Conservation (phyloP, 92 coral and sea anemone genomes). For the Bergia puertoricense region DNA sequence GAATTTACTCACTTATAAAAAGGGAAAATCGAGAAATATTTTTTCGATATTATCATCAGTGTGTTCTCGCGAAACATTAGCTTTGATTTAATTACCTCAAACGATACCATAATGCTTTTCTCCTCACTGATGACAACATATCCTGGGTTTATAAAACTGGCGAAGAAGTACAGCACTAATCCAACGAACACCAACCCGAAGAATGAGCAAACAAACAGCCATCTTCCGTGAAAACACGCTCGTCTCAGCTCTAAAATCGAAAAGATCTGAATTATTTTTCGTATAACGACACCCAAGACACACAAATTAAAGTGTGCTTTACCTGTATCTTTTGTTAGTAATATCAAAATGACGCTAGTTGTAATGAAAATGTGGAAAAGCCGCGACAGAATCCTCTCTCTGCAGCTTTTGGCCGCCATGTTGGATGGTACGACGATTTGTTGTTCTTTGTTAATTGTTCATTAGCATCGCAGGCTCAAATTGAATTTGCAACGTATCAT, state of each 20-base stretch:
- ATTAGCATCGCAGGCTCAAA: conserved; percentile 42
- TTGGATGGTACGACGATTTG: conserved; percentile 49
- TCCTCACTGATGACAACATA: conserved; percentile 77
- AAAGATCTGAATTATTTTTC: not conserved
- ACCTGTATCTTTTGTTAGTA: conserved; percentile 92
- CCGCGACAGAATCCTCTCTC: conserved; percentile 79
- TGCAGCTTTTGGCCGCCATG: conserved; percentile 88
- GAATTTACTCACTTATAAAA: too few relatives aligned
- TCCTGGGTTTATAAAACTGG: conserved; percentile 95
- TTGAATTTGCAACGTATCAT: not conserved
- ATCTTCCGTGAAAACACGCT: conserved; percentile 74
- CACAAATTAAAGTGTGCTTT: not conserved
- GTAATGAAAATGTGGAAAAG: conserved; percentile 84
- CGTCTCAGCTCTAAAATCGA: conserved; percentile 75
- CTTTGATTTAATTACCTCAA: conserved; percentile 66
- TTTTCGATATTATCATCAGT: not conserved
- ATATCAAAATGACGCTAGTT: conserved; percentile 71
- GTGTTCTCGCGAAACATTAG: not conserved
- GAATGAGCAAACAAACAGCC: conserved; percentile 78
- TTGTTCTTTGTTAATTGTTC: conserved; percentile 28
- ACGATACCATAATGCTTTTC: conserved; percentile 85
- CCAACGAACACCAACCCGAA: conserved; percentile 70
- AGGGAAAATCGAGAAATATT: not conserved
- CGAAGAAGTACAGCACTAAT: conserved; percentile 83
- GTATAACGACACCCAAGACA: not conserved